Evolutionary conservation across 1,140 invertebrate species (phyloP).

Genomic region (Hypsibius dujardini): DNA sequence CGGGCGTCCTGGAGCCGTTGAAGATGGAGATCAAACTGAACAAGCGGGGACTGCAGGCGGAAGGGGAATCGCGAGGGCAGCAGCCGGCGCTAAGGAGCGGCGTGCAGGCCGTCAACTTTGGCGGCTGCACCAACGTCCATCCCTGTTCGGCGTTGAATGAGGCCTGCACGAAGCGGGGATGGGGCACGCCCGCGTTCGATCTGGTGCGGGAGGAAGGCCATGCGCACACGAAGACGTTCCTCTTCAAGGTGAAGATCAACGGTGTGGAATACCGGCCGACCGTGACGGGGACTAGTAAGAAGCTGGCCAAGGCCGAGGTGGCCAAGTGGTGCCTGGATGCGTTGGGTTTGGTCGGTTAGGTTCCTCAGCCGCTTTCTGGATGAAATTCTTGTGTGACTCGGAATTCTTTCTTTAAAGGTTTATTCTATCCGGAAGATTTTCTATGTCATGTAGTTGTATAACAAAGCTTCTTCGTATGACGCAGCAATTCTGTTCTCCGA

Average conservation of each 20-base stretch:
- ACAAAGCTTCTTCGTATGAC: too few species aligned
- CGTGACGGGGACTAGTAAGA: constrained; percentile 71
- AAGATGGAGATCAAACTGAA: constrained; percentile 79
- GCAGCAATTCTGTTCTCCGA: too few species aligned
- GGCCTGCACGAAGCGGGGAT: constrained; percentile 66
- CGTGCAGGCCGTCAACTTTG: background rate
- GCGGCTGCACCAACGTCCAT: constrained; percentile 40
- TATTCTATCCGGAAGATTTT: too few species aligned
- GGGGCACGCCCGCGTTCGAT: constrained; percentile 66
- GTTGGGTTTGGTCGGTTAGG: constrained; percentile 44
- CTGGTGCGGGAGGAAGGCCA: constrained; percentile 70
- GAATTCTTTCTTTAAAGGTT: too few species aligned
- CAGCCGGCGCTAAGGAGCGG: constrained; percentile 4
- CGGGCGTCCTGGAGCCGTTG: constrained; percentile 68
- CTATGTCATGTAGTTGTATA: too few species aligned
- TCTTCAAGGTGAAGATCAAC: constrained; percentile 70
- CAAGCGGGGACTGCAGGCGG: constrained; percentile 49
- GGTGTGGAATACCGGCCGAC: constrained; percentile 68
- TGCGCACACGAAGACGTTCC: constrained; percentile 73
- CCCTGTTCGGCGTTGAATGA: constrained; percentile 83
- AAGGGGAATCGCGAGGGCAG: constrained; percentile 22
- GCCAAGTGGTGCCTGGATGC: constrained; percentile 66
- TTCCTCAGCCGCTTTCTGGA: too few species aligned
- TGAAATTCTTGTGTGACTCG: too few species aligned
- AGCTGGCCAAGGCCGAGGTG: constrained; percentile 76